Evolutionary conservation across 1,140 invertebrate species (phyloP), one percentile per base, ranked within the genome.

Genomic region (Trissolcus basalis): DNA sequence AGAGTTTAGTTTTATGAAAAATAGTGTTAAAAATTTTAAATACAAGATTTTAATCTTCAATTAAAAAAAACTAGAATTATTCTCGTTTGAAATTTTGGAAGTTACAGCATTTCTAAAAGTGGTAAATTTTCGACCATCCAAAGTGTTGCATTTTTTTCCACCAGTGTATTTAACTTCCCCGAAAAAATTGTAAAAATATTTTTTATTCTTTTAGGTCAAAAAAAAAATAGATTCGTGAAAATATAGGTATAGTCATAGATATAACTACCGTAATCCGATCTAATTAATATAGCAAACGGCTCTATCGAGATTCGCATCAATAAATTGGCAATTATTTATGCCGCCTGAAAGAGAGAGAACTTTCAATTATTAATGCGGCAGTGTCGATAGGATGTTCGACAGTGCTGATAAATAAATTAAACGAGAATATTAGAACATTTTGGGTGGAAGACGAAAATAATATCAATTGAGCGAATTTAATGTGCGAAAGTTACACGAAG

Each of bases 351-450:
- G 47, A 16, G 47, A 39, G 3, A 13, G 12, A 44, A 14, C 7
- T 5, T 43, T 27, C 11, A 51, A 45, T 51, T 61, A 51, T 61
- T n/a, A 51, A 51, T 35, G 48, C 19, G 9, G 19, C 19, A 43
- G 19, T 35, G 27, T 44, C 49, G 39, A 51, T 27, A 39, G 48
- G 19, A 51, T 44, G 49, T 63, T 51, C 49, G 35, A 54, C 36
- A 32, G 14, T n/a, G 49, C n/a, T 47, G 19, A 36, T 63, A 63
- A 45, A 63, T 63, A 51, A 61, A 61, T 61, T 61, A 61, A 36
- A 16, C 32, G 32, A 13, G 33, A 27, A 48, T 64, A 64, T 47
- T 54, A 48, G 51, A 64, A 27, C 14, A 54, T 43, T 16, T n/a
- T 16, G 47, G 5, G 12, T 36, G 48, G 0, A 5, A n/a, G 4